Percentiles rank a stretch among this genome's conserved stretches.
Evolutionary conservation across 1,140 invertebrate genomes (phyloP).

Genomic region (Spodoptera litura): DNA sequence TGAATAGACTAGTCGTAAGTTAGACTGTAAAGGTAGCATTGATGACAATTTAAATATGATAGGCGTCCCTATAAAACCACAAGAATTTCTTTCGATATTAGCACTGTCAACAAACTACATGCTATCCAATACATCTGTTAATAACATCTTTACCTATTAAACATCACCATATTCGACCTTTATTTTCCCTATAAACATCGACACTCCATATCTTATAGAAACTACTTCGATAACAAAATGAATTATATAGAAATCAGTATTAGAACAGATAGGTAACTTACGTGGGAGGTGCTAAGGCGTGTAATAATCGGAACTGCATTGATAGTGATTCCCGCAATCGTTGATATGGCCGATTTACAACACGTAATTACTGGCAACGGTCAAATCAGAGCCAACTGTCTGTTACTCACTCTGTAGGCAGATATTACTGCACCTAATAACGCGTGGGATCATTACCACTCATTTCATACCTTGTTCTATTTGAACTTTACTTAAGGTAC

Average conservation of each 20-base stretch:
- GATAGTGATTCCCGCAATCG: constrained; percentile 41
- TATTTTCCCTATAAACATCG: background rate
- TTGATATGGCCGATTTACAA: constrained; percentile 64
- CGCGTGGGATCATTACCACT: constrained; percentile 43
- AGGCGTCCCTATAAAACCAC: no score
- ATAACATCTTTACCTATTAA: no score
- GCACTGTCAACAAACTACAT: no score
- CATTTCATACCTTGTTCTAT: constrained; percentile 12
- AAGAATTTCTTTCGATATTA: no score
- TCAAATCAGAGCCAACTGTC: constrained; percentile 34
- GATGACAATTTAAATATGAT: no score
- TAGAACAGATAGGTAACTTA: background rate
- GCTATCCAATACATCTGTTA: no score
- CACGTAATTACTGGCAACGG: constrained; percentile 60
- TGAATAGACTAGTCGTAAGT: no score
- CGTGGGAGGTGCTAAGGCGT: constrained; percentile 49
- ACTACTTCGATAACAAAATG: constrained; percentile 11
- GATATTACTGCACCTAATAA: constrained; percentile 38
- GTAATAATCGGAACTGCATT: constrained; percentile 35
- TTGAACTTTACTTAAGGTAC: constrained; percentile 32
- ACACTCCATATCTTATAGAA: background rate
- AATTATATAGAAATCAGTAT: constrained; percentile 27
- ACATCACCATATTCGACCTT: no score
- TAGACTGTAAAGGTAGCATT: no score
- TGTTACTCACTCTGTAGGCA: constrained; percentile 12